These are phyloP conservation scores for Furcula furcula DNA, from an alignment of 2,888 invertebrate species.

Conservation along the genomic window DNA sequence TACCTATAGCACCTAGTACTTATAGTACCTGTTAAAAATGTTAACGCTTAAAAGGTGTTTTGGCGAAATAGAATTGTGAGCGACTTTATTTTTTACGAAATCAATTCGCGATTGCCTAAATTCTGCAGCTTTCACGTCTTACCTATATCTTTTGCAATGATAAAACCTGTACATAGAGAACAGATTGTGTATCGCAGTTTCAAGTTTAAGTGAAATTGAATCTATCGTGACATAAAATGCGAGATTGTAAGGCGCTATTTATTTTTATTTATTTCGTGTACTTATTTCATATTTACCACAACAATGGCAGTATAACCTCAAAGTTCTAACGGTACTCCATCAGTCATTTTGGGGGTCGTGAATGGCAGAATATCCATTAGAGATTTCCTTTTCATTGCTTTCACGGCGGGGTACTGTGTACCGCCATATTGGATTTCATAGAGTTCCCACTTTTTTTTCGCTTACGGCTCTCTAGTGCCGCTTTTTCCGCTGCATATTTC, in stretches of 20 bases:
- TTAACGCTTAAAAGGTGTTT: slow-evolving; percentile 16
- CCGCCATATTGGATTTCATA: slow-evolving; percentile 44
- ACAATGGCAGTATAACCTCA: slow-evolving; percentile 21
- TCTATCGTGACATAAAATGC: slow-evolving; percentile 9
- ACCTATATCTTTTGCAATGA: slow-evolving; percentile 15
- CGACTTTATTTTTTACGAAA: slow-evolving; percentile 23
- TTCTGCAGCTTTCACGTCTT: slow-evolving; percentile 12
- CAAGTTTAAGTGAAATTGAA: slow-evolving; percentile 3
- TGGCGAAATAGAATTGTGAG: slow-evolving; percentile 27
- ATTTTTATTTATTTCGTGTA: slow-evolving; percentile 9
- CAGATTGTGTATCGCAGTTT: neutral
- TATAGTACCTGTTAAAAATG: too few relatives aligned
- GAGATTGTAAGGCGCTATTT: neutral
- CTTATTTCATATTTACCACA: slow-evolving; percentile 11
- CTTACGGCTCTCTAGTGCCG: slow-evolving; percentile 19
- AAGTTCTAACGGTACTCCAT: slow-evolving; percentile 37
- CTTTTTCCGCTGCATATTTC: slow-evolving; percentile 25
- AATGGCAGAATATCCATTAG: slow-evolving; percentile 54
- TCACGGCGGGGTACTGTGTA: slow-evolving; percentile 27
- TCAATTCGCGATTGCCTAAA: slow-evolving; percentile 11
- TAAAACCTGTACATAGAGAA: too few relatives aligned
- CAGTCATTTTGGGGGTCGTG: slow-evolving; percentile 45
- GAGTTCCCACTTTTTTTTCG: slow-evolving; percentile 27
- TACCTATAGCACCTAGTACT: neutral
- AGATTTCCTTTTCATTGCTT: slow-evolving; percentile 51